phyloP scores from a whole-genome alignment of 2,888 invertebrate genomes.

The Eupithecia dodoneata region DNA sequence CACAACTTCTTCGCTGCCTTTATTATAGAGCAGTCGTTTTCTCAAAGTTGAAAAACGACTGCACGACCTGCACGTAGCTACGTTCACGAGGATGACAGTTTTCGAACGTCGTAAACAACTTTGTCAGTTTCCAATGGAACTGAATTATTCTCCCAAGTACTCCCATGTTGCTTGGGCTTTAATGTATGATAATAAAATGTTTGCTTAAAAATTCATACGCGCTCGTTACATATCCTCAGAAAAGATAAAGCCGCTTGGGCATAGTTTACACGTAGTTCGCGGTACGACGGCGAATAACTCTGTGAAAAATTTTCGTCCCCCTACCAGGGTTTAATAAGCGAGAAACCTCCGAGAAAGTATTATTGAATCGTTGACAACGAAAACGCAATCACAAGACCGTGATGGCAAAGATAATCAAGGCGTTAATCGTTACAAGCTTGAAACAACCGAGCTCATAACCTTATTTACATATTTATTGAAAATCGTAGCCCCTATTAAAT shows the following conservation, averaged over 20 bases:
- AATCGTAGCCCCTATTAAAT: constrained; percentile 64
- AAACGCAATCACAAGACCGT: constrained; percentile 56
- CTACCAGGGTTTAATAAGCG: constrained; percentile 50
- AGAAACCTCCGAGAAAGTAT: constrained; percentile 46
- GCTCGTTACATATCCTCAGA: constrained; percentile 46
- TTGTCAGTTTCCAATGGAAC: constrained; percentile 63
- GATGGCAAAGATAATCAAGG: constrained; percentile 57
- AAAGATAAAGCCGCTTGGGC: constrained; percentile 58
- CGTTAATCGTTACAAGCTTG: constrained; percentile 58
- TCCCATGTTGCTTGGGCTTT: constrained; percentile 47
- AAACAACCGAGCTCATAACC: constrained; percentile 63
- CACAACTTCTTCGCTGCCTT: constrained; percentile 64
- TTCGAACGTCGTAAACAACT: constrained; percentile 65
- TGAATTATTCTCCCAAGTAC: constrained; percentile 61
- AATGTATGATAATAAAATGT: constrained; percentile 46
- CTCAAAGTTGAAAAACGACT: constrained; percentile 62
- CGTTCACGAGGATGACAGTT: constrained; percentile 56
- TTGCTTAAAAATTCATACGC: constrained; percentile 48
- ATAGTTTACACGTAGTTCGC: constrained; percentile 65
- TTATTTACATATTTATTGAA: constrained; percentile 71
- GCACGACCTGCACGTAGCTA: constrained; percentile 53
- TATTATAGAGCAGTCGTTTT: constrained; percentile 68
- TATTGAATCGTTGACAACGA: constrained; percentile 44
- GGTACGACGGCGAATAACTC: constrained; percentile 58
- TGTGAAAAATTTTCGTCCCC: constrained; percentile 49